Base-by-base conservation (phyloP, 1,140 invertebrate genomes). In the Drosophila mauritiana region DNA sequence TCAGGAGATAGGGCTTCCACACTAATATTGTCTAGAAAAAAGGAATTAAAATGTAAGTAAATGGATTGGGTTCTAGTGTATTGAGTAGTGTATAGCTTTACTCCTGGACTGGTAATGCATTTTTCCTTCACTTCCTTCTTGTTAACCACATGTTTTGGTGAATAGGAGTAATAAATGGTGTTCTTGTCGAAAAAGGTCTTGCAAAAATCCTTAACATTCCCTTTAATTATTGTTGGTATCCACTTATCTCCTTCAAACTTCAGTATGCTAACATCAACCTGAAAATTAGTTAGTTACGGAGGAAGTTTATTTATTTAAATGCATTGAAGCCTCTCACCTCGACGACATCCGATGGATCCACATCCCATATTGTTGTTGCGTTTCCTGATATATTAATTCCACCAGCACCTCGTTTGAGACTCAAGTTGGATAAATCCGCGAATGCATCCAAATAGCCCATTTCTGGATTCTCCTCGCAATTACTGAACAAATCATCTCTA, bases 111-210 rank as follows among this genome's bases (percentile, higher is more conserved):
- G 8, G 10, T 58, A 7, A 58, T n/a, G 31, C 56, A 58, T 11
- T 25, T 58, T 5, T 58, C 43, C 42, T 46, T 58, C 3, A 25
- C 17, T 10, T 25, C 7, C 4, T 58, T 17, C 8, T 25, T 36
- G 31, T 58, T 58, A 6, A 11, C 15, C 4, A 58, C 13, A 13
- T 58, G 56, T 34, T 34, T 5, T 10, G 37, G 43, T 4, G 56
- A 15, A 25, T 22, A 46, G 12, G 56, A 20, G 25, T 58, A 58
- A 22, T 46, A 31, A n/a, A 46, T 6, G 6, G 40, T 10, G 31
- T 37, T 58, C 13, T 58, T 58, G 20, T 58, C 56, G 15, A 25
- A 36, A 17, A 58, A 48, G 8, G 17, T 22, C 17, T 36, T 48
- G 56, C 56, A 58, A 3, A 58, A 48, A 25, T 58, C 13, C 10